Percentiles rank a stretch among this genome's conserved stretches.
These are phyloP conservation scores for Psittacara wagleri DNA, from an alignment of 2,113 vertebrate genomes.

Conservation along the genomic window DNA sequence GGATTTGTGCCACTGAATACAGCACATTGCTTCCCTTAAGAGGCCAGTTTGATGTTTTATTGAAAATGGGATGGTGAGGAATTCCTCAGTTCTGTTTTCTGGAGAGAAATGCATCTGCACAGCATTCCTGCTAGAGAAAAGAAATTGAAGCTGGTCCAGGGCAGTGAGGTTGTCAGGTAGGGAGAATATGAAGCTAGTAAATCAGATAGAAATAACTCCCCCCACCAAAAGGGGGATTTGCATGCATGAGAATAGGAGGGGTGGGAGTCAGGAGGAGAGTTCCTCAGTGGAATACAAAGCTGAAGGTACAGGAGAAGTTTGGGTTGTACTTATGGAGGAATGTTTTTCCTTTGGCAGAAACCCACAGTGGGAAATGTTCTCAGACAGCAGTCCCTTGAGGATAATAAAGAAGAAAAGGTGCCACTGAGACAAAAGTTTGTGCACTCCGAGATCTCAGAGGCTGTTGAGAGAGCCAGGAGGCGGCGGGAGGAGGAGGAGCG, in stretches of 20 bases:
- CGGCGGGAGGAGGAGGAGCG: conserved; percentile 94
- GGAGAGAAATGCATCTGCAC: neutral
- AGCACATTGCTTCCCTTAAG: rapidly evolving
- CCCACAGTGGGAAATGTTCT: conserved; percentile 1
- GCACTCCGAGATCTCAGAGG: conserved; percentile 90
- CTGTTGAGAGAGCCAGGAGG: conserved; percentile 89
- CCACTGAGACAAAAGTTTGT: conserved; percentile 87
- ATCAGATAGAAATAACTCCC: neutral
- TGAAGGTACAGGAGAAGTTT: neutral
- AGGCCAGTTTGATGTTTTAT: neutral
- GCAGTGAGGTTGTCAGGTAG: neutral
- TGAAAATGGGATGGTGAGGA: neutral
- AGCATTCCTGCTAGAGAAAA: neutral
- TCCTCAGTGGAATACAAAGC: neutral
- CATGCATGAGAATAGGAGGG: neutral
- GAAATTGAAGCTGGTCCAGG: neutral
- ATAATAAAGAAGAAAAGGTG: conserved; percentile 89
- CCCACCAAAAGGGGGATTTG: neutral
- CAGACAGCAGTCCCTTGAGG: conserved; percentile 79
- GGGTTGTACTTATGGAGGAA: neutral
- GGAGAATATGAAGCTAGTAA: neutral
- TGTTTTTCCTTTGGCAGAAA: conserved; percentile 72
- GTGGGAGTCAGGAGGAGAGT: neutral
- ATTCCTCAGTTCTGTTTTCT: neutral
- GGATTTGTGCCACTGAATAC: neutral